Conservation (phyloP, 2,888 invertebrate genomes). For the Iselma pallidipennis region DNA sequence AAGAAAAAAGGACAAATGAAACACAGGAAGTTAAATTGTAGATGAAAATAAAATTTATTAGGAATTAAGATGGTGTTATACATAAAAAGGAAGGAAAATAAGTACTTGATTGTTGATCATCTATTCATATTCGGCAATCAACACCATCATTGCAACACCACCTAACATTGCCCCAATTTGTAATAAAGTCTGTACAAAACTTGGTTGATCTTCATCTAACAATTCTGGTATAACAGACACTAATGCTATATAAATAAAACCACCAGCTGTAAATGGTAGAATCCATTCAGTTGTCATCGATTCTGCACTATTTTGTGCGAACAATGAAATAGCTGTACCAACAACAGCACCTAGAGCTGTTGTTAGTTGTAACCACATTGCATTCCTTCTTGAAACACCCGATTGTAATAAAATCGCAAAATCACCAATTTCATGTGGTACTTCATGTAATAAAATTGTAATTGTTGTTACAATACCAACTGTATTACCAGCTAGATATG, state of each 20-base stretch:
- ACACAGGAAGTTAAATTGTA: neutral
- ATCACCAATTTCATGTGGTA: constrained; percentile 99
- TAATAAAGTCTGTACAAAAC: constrained; percentile 83
- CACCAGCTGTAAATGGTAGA: constrained; percentile 96
- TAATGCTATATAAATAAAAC: constrained; percentile 99
- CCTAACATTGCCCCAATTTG: constrained; percentile 87
- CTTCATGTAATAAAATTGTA: constrained; percentile 96
- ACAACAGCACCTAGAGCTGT: constrained; percentile 95
- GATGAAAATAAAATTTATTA: constrained; percentile 32
- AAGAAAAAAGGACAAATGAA: too few species aligned
- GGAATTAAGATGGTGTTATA: too few species aligned
- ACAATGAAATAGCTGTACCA: constrained; percentile 87
- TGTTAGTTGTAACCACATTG: constrained; percentile 90
- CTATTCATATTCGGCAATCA: constrained; percentile 81
- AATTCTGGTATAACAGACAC: constrained; percentile 98
- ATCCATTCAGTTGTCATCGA: constrained; percentile 82
- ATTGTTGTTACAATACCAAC: constrained; percentile 90
- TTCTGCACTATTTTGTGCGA: constrained; percentile 75
- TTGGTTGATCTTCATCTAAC: constrained; percentile 78
- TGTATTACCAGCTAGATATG: constrained; percentile 88
- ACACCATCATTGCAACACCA: constrained; percentile 95
- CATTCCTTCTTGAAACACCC: constrained; percentile 91
- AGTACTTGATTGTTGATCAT: constrained; percentile 4
- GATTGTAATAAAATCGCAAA: constrained; percentile 98
- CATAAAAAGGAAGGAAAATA: too few species aligned